These are phyloP conservation scores for Drosophila rellima DNA, from an alignment of 2,888 invertebrate genomes.

Conservation along the genomic window DNA sequence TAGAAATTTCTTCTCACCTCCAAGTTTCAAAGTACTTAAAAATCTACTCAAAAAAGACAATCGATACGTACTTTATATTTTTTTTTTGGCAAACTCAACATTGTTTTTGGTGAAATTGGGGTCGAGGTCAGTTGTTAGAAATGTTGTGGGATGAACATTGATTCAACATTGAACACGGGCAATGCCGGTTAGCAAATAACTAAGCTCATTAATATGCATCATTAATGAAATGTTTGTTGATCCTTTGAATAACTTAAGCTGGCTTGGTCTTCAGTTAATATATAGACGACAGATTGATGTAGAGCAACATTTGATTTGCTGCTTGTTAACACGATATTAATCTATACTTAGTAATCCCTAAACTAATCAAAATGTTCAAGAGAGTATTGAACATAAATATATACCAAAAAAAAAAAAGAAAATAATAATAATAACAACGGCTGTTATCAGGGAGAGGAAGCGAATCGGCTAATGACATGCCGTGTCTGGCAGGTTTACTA, in stretches of 20 bases:
- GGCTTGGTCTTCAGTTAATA: neutral
- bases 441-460: neutral
- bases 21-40: neutral
- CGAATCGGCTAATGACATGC: conserved; percentile 37
- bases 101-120: neutral
- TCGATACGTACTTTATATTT: neutral
- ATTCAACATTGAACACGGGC: neutral
- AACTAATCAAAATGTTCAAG: neutral
- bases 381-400: neutral
- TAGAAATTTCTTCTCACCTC: neutral
- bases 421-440: too few species aligned
- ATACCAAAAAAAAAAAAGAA: neutral
- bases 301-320: neutral
- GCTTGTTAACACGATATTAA: neutral
- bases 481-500: conserved; percentile 18
- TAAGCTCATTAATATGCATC: neutral
- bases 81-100: conserved; percentile 1
- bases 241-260: neutral
- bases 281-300: neutral
- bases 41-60: neutral
- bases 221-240: conserved; percentile 1
- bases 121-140: neutral
- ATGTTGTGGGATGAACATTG: neutral
- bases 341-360: too few species aligned
- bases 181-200: neutral